Conservation (phyloP, 2,888 invertebrate species). For the Oscheius sp. region DNA sequence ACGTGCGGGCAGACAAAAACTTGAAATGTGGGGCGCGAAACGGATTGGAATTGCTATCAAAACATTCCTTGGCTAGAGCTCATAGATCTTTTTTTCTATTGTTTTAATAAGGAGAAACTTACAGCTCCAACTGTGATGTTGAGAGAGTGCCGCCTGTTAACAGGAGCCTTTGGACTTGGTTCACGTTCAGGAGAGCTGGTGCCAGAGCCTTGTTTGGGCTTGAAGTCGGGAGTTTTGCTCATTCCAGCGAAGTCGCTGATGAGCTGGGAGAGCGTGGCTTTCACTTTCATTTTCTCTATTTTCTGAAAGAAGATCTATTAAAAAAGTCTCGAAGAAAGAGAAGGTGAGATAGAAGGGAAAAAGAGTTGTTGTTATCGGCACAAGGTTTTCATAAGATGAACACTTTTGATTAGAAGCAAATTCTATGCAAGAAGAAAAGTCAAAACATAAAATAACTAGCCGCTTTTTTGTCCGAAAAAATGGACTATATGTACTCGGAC, state of each 20-base stretch:
- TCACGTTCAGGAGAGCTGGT: neutral
- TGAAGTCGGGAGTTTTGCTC: constrained; percentile 57
- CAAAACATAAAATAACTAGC: too few species aligned
- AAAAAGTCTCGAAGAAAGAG: neutral
- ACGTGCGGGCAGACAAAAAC: constrained; percentile 1
- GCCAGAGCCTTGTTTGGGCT: constrained; percentile 26
- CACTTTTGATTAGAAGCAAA: neutral
- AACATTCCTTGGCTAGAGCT: constrained; percentile 1
- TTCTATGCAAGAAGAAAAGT: too few species aligned
- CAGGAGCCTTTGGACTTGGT: constrained; percentile 12
- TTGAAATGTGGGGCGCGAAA: constrained; percentile 13
- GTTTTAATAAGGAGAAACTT: constrained; percentile 1
- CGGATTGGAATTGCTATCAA: constrained; percentile 11
- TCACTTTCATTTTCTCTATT: constrained; percentile 38
- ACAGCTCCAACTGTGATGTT: constrained; percentile 34
- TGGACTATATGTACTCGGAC: constrained; percentile 2
- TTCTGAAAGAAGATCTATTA: neutral
- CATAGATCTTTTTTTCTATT: neutral
- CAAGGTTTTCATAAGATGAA: neutral
- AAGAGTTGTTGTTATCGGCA: neutral
- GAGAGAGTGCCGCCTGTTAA: constrained; percentile 19
- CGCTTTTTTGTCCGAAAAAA: too few species aligned
- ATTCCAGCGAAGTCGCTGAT: constrained; percentile 61
- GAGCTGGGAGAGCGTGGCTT: constrained; percentile 56
- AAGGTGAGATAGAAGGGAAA: neutral